Percentiles rank a stretch among this genome's conserved stretches.
Conservation (phyloP, 2,113 vertebrate species). For the Fulica atra region DNA sequence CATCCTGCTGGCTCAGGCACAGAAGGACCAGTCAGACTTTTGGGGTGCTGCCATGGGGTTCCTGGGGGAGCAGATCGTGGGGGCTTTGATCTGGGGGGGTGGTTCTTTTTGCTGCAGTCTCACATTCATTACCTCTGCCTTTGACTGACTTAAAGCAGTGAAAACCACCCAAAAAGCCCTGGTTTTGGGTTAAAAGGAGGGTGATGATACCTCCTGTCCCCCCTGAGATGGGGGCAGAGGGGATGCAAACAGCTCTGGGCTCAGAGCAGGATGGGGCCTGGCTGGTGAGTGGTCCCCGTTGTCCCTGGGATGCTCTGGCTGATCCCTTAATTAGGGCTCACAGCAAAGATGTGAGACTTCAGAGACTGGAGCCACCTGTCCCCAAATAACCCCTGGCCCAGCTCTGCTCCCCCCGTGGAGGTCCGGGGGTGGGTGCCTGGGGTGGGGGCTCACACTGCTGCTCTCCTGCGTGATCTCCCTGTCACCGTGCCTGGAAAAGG, state of each 20-base stretch:
- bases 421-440: neutral
- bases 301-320: neutral
- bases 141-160: neutral
- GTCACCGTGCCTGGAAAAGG: neutral
- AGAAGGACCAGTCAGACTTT: neutral
- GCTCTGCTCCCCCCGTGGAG: neutral
- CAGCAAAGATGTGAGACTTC: neutral
- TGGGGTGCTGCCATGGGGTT: too few species aligned
- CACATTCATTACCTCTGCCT: neutral
- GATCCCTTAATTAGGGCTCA: neutral
- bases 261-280: fast-evolving
- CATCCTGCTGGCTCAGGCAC: fast-evolving
- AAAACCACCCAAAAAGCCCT: neutral
- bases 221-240: fast-evolving
- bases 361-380: fast-evolving
- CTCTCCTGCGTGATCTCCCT: neutral
- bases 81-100: neutral
- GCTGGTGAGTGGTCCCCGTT: neutral
- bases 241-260: neutral
- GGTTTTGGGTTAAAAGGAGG: neutral
- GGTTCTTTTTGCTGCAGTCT: neutral
- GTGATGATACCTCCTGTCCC: neutral
- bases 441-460: neutral
- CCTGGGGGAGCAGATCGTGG: neutral
- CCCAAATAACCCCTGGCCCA: neutral